Percentiles rank a stretch among this genome's conserved stretches.
Evolutionary conservation across 2,797 vertebrate genomes (phyloP).

Genomic region (Pangasius sanitwongsei): DNA sequence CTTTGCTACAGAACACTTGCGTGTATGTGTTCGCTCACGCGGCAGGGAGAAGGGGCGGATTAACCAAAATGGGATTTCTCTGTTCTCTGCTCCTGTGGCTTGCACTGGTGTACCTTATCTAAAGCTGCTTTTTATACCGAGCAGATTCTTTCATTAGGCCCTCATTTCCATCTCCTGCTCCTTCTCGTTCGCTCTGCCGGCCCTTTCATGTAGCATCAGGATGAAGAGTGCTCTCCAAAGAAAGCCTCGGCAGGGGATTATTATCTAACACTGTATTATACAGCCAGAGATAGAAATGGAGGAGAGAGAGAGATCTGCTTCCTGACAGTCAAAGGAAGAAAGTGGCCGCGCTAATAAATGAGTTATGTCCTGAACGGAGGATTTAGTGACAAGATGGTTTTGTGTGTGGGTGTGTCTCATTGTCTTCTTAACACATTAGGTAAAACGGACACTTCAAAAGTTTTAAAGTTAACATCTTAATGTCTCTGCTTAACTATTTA

Average conservation of each 20-base stretch:
- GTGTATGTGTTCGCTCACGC: not conserved
- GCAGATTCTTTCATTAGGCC: slow-evolving; percentile 53
- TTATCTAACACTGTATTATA: slow-evolving; percentile 52
- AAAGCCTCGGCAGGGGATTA: slow-evolving; percentile 51
- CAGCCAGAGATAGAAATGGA: slow-evolving; percentile 21
- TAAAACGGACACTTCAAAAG: not conserved
- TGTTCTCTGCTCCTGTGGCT: slow-evolving; percentile 45
- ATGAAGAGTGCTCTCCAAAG: slow-evolving; percentile 49
- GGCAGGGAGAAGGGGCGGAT: slow-evolving; percentile 36
- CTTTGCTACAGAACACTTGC: not conserved
- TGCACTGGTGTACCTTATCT: slow-evolving; percentile 48
- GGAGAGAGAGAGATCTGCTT: slow-evolving; percentile 30
- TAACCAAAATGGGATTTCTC: slow-evolving; percentile 55
- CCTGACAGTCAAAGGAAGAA: slow-evolving; percentile 43
- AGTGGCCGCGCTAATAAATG: slow-evolving; percentile 13
- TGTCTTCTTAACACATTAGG: not conserved
- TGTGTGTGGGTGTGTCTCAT: not conserved
- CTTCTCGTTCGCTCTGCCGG: slow-evolving; percentile 40
- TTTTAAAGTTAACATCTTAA: not conserved
- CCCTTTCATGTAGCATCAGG: slow-evolving; percentile 47
- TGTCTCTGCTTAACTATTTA: not conserved
- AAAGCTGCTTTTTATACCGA: slow-evolving; percentile 49
- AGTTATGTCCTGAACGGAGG: slow-evolving; percentile 16
- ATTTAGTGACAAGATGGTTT: not conserved
- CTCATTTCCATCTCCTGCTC: slow-evolving; percentile 47